Evolutionary conservation across 2,113 vertebrate species (phyloP).

Genomic region (Ptilonorhynchus violaceus): DNA sequence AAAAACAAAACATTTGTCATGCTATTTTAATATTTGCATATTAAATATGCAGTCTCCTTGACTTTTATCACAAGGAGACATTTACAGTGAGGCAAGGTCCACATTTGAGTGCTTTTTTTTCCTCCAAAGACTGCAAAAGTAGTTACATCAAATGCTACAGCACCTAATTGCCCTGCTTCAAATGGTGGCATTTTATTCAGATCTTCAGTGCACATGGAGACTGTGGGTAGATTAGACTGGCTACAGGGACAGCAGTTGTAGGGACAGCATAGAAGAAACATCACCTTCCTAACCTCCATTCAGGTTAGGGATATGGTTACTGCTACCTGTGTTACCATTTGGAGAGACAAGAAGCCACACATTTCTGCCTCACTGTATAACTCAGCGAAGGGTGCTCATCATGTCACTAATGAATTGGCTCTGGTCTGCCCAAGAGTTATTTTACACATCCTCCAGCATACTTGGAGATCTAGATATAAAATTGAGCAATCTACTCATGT

Average conservation of each 20-base stretch:
- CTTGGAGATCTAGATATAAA: not conserved
- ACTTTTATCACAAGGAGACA: not conserved
- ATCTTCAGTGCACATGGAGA: not conserved
- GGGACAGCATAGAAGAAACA: not conserved
- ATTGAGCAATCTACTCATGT: not conserved
- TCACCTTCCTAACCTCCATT: not conserved
- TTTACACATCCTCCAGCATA: not conserved
- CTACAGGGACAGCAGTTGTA: not conserved
- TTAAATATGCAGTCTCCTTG: no score
- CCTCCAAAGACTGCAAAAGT: not conserved
- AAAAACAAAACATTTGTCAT: not conserved
- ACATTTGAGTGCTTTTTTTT: not conserved
- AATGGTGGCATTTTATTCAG: not conserved
- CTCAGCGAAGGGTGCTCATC: not conserved
- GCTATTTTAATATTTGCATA: not conserved
- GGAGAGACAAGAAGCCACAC: not conserved
- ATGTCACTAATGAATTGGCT: not conserved
- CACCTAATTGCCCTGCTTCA: not conserved
- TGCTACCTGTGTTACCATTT: not conserved
- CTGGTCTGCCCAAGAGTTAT: not conserved
- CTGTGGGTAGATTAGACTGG: fast-evolving
- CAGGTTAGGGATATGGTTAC: not conserved
- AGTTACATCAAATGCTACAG: not conserved
- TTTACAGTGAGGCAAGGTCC: not conserved
- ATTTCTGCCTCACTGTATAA: not conserved